phyloP scores from a whole-genome alignment of 1,140 invertebrate genomes.

The Bombus affinis region DNA sequence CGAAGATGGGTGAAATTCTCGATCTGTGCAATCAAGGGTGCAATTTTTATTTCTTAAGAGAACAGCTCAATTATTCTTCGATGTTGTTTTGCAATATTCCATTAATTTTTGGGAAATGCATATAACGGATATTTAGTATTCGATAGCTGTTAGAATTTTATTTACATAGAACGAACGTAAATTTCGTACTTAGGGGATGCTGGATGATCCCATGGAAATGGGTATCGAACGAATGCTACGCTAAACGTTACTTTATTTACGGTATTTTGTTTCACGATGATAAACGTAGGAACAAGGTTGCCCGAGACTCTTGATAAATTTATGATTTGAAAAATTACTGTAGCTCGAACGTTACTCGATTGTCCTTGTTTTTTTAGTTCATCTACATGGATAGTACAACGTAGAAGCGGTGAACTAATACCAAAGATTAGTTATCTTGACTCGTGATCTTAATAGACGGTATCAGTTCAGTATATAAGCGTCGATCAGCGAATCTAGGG shows the following conservation, averaged over 20 bases:
- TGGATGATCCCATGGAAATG: background rate
- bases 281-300: background rate
- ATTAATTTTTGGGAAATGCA: background rate
- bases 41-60: background rate
- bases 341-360: background rate
- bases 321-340: background rate
- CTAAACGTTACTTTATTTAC: no score
- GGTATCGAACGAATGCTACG: background rate
- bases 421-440: conserved; percentile 52
- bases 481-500: conserved; percentile 50
- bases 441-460: conserved; percentile 54
- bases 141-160: background rate
- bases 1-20: background rate
- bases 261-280: background rate
- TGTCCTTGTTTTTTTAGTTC: conserved; percentile 12
- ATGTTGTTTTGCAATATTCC: background rate
- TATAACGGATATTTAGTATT: background rate
- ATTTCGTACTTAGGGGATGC: background rate
- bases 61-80: background rate
- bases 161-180: background rate
- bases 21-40: background rate
- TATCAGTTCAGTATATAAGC: conserved; percentile 25
- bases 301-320: no score
- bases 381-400: background rate
- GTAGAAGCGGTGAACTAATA: background rate